Evolutionary conservation across 2,888 invertebrate species (phyloP).

Genomic region (Carterocephalus palaemon): DNA sequence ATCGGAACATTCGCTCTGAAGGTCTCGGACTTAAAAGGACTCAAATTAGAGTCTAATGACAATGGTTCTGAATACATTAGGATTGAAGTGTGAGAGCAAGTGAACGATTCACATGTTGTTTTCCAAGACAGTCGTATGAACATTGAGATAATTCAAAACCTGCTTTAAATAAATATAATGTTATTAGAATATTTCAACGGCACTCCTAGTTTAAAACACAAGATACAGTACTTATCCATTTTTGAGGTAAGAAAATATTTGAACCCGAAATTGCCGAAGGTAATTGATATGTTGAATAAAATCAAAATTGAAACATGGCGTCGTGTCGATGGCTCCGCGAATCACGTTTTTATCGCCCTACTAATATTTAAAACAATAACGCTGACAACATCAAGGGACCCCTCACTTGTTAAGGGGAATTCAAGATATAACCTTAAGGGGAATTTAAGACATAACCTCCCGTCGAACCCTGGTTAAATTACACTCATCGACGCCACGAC

Average conservation of each 20-base stretch:
- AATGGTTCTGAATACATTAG: conserved; percentile 1
- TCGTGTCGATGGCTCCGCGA: no score
- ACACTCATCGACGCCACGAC: conserved; percentile 21
- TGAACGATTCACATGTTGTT: no score
- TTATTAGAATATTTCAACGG: no score
- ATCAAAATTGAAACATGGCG: no score
- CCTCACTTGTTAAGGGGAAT: conserved; percentile 16
- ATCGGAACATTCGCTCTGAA: conserved; percentile 7
- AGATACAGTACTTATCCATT: no score
- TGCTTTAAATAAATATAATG: no score
- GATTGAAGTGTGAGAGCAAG: not conserved
- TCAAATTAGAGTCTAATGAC: conserved; percentile 8
- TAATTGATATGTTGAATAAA: no score
- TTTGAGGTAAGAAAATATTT: no score
- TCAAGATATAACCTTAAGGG: conserved; percentile 23
- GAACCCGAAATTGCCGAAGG: no score
- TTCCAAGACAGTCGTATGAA: conserved; percentile 1
- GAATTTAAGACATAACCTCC: conserved; percentile 23
- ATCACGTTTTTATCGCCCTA: conserved; percentile 10
- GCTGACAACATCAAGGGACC: conserved; percentile 4
- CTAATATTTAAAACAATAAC: conserved; percentile 20
- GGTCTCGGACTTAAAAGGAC: conserved; percentile 1
- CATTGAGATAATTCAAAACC: not conserved
- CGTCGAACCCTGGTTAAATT: conserved; percentile 15
- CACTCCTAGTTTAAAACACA: no score